Evolutionary conservation across 2,113 vertebrate species (phyloP).

Genomic region (Madoqua kirkii): DNA sequence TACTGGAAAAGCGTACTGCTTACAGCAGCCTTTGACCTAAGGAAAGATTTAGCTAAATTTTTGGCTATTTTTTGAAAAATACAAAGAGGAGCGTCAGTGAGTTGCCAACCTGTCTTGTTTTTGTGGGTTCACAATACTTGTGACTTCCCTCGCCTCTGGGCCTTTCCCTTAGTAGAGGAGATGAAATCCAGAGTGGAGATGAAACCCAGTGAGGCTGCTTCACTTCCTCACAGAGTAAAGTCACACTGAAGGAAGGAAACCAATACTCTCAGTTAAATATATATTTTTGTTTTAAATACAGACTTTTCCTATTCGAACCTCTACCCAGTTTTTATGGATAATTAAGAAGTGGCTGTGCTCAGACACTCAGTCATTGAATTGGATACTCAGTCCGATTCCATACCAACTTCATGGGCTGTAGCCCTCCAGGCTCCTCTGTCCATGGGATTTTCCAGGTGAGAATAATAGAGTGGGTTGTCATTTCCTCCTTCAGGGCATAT

Average conservation of each 20-base stretch:
- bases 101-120: background rate
- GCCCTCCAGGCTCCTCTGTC: background rate
- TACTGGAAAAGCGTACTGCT: conserved; percentile 21
- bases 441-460: background rate
- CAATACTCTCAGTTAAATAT: background rate
- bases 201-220: background rate
- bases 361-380: background rate
- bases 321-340: background rate
- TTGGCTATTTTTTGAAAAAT: background rate
- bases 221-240: background rate
- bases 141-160: background rate
- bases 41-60: background rate
- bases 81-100: background rate
- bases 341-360: background rate
- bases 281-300: background rate
- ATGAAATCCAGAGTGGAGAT: background rate
- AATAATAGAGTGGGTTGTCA: background rate
- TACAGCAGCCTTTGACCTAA: background rate
- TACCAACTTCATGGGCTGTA: background rate
- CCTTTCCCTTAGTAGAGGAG: background rate
- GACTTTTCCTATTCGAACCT: background rate
- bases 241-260: background rate
- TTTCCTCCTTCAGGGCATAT: background rate
- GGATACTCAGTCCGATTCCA: background rate
- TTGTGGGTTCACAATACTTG: background rate